A percentile compares a stretch with the other conserved stretches of the same genome.
Conservation (phyloP, 1,140 invertebrate genomes). For the Oreohelix idahoensis region DNA sequence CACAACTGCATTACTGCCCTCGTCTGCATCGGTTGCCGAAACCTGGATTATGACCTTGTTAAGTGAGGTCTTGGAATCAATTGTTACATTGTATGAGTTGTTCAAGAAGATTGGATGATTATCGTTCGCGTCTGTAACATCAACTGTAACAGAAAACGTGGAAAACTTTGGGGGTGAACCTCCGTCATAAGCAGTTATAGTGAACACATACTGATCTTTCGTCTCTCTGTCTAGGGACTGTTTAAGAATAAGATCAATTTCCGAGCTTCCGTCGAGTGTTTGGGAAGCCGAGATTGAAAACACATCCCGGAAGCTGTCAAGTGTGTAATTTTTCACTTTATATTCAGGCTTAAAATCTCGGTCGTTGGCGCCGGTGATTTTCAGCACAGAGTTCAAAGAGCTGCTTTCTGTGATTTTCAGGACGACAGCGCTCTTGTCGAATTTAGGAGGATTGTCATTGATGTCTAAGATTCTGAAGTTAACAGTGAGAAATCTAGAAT, state of each 20-base stretch:
- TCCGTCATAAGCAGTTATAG: slow-evolving; percentile 83
- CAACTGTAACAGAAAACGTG: slow-evolving; percentile 78
- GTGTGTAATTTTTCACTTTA: slow-evolving; percentile 48
- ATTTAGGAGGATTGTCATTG: slow-evolving; percentile 56
- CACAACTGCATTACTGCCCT: slow-evolving; percentile 84
- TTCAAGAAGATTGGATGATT: slow-evolving; percentile 80
- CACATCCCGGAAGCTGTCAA: slow-evolving; percentile 40
- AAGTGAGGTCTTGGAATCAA: slow-evolving; percentile 49
- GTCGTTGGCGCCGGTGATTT: slow-evolving; percentile 84
- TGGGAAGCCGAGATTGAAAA: slow-evolving; percentile 47
- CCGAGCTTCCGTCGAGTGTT: slow-evolving; percentile 55
- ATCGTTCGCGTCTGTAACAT: slow-evolving; percentile 70
- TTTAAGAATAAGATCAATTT: slow-evolving; percentile 42
- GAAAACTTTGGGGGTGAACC: slow-evolving; percentile 51
- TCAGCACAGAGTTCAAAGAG: slow-evolving; percentile 84
- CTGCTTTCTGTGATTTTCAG: slow-evolving; percentile 65
- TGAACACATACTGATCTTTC: slow-evolving; percentile 82
- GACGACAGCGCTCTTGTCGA: slow-evolving; percentile 39
- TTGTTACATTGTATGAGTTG: slow-evolving; percentile 88
- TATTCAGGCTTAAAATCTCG: slow-evolving; percentile 47
- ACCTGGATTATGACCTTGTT: slow-evolving; percentile 74
- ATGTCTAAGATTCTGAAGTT: slow-evolving; percentile 52
- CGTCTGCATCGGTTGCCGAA: slow-evolving; percentile 85
- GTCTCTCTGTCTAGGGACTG: slow-evolving; percentile 83
- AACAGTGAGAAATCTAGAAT: slow-evolving; percentile 51